Conservation (phyloP, 2,888 invertebrate genomes). For the Phragmatobia fuliginosa region DNA sequence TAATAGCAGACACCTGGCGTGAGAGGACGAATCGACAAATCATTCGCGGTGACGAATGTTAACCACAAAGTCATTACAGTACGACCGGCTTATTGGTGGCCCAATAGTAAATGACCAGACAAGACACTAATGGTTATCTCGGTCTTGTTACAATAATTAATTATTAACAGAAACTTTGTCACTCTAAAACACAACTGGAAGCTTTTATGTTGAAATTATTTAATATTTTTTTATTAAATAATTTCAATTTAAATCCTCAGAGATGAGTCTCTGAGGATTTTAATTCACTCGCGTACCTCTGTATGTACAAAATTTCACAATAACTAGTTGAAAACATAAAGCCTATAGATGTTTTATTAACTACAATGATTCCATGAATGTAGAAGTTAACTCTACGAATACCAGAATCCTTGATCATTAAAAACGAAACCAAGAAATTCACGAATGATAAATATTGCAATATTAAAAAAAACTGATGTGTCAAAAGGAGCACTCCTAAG, state of each 20-base stretch:
- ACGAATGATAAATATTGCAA: too few species aligned
- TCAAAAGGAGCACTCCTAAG: conserved; percentile 43
- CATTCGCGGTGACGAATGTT: conserved; percentile 46
- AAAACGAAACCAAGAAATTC: not conserved
- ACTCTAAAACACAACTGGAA: not conserved
- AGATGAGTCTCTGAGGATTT: not conserved
- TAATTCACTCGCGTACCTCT: too few species aligned
- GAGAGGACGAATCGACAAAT: conserved; percentile 43
- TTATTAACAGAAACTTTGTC: conserved; percentile 22
- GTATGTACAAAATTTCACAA: not conserved
- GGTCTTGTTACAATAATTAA: conserved; percentile 43
- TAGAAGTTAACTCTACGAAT: not conserved
- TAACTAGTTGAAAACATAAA: not conserved
- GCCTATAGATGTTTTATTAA: not conserved
- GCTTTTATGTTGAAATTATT: not conserved
- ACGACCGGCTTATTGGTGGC: conserved; percentile 43
- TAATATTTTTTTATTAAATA: not conserved
- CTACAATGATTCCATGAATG: not conserved
- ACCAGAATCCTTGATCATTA: not conserved
- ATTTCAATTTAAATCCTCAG: too few species aligned
- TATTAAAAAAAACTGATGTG: too few species aligned
- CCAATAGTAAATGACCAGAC: conserved; percentile 42
- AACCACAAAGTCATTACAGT: conserved; percentile 37
- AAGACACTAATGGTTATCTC: conserved; percentile 45
- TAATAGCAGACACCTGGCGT: conserved; percentile 57